A percentile compares a stretch with the other conserved stretches of the same genome.
These are phyloP conservation scores for Bombus soroeensis DNA, from an alignment of 1,140 invertebrate genomes.

Conservation along the genomic window DNA sequence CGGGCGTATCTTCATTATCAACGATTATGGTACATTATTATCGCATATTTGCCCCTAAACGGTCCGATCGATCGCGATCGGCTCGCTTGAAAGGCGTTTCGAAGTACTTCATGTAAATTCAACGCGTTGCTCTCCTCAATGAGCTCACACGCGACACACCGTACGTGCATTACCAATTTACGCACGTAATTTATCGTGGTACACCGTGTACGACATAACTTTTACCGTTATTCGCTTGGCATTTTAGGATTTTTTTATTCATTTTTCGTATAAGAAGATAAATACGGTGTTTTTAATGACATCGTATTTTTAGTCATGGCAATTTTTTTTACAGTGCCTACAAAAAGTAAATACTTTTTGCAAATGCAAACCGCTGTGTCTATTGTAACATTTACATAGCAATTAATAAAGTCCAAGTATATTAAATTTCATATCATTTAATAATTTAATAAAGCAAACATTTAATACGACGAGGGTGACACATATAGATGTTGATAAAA, in stretches of 20 bases:
- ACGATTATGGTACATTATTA: slow-evolving; percentile 78
- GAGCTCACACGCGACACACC: not conserved
- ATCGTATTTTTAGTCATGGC: too few relatives aligned
- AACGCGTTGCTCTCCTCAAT: not conserved
- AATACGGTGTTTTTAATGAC: too few relatives aligned
- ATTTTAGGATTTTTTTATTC: not conserved
- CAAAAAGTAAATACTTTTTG: too few relatives aligned
- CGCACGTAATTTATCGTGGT: slow-evolving; percentile 16
- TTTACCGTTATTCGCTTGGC: not conserved
- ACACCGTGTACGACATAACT: not conserved
- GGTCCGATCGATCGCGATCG: slow-evolving; percentile 67
- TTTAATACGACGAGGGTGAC: too few relatives aligned
- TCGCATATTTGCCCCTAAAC: slow-evolving; percentile 77
- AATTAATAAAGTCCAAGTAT: too few relatives aligned
- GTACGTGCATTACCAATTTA: not conserved
- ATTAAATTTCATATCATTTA: too few relatives aligned
- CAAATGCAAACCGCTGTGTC: too few relatives aligned
- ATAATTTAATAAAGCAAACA: too few relatives aligned
- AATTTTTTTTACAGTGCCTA: too few relatives aligned
- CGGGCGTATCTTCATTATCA: slow-evolving; percentile 69
- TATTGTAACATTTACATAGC: too few relatives aligned
- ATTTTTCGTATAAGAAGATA: not conserved
- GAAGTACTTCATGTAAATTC: slow-evolving; percentile 36
- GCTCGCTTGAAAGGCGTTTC: slow-evolving; percentile 68
- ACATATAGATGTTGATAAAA: too few relatives aligned